Conservation (phyloP, 2,888 invertebrate species). For the Epistrophe grossulariae region DNA sequence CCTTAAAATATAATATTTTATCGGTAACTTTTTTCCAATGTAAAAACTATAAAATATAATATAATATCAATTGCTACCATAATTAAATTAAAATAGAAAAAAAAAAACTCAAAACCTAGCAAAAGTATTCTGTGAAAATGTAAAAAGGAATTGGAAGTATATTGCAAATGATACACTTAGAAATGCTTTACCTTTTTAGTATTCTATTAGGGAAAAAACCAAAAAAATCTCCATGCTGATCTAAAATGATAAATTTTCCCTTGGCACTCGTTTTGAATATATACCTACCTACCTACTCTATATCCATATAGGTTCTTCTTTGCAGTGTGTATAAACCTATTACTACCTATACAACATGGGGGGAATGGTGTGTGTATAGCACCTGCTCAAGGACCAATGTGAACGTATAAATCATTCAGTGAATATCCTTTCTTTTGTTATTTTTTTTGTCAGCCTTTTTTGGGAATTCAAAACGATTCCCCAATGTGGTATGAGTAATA, state of each 20-base stretch:
- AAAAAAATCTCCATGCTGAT: conserved; percentile 72
- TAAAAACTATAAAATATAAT: too few relatives aligned
- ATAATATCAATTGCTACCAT: too few relatives aligned
- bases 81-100: neutral
- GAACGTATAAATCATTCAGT: conserved; percentile 74
- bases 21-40: too few relatives aligned
- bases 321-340: neutral
- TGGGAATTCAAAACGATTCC: conserved; percentile 41
- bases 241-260: conserved; percentile 74
- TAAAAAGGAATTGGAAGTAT: conserved; percentile 67
- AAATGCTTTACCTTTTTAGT: conserved; percentile 62
- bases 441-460: conserved; percentile 41
- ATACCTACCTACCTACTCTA: neutral
- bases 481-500: conserved; percentile 1
- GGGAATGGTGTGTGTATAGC: conserved; percentile 42
- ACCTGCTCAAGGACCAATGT: conserved; percentile 73
- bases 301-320: conserved; percentile 29
- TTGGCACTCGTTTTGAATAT: conserved; percentile 67
- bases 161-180: conserved; percentile 73
- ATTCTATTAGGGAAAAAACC: conserved; percentile 69
- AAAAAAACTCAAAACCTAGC: neutral
- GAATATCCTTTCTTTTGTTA: conserved; percentile 63
- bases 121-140: conserved; percentile 49
- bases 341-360: too few relatives aligned
- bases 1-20: too few relatives aligned